These are phyloP conservation scores for Neopelma chrysocephalum DNA, from an alignment of 2,797 vertebrate genomes.

Conservation along the genomic window DNA sequence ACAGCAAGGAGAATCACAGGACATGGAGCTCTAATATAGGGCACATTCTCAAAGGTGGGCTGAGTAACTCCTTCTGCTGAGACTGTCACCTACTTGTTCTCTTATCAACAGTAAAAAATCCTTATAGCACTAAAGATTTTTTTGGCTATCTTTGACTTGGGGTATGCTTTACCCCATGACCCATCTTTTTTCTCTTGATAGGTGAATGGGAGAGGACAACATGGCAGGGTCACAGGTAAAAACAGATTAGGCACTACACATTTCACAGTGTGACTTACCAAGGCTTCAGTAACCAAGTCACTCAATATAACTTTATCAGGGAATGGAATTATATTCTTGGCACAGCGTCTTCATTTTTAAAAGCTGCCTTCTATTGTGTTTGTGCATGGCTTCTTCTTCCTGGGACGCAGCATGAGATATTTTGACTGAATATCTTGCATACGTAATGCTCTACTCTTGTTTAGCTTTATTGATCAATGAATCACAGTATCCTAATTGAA, in stretches of 20 bases:
- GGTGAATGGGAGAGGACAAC: not conserved
- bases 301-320: not conserved
- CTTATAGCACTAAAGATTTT: accelerated
- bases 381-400: not conserved
- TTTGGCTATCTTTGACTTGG: not conserved
- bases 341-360: not conserved
- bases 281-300: not conserved
- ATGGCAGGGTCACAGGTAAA: not conserved
- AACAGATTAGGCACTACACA: not conserved
- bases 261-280: not conserved
- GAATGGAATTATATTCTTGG: constrained; percentile 11
- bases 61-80: not conserved
- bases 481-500: not conserved
- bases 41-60: not conserved
- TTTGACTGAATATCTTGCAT: constrained; percentile 24
- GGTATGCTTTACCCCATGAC: not conserved
- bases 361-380: not conserved
- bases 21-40: accelerated
- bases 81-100: not conserved
- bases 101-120: not conserved
- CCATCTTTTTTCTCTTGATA: not conserved
- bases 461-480: constrained; percentile 34
- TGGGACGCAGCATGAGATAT: not conserved
- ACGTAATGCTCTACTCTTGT: not conserved
- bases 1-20: accelerated